A percentile compares a stretch with the other conserved stretches of the same genome.
Conservation (phyloP, 2,888 invertebrate genomes). For the Lymantria monacha region DNA sequence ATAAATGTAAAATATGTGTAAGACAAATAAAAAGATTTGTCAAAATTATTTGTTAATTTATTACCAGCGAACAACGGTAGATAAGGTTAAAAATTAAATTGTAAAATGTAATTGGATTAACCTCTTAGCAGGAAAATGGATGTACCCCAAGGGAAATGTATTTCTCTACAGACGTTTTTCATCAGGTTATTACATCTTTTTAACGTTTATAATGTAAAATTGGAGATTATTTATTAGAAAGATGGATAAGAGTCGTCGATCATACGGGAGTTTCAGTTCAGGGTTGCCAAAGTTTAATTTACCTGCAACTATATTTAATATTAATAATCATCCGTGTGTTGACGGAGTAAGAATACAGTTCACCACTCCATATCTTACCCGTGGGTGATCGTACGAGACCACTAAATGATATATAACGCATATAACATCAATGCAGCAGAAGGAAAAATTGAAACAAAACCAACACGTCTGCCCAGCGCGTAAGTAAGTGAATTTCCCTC, state of each 20-base stretch:
- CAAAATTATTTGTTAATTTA: slow-evolving; percentile 1
- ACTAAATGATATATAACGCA: no score
- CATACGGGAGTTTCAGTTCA: not conserved
- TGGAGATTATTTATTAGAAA: not conserved
- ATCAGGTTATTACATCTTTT: slow-evolving; percentile 2
- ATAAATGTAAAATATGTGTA: no score
- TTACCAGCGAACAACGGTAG: not conserved
- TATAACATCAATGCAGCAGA: no score
- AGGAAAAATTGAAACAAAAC: no score
- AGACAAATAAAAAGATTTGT: no score
- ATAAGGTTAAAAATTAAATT: slow-evolving; percentile 1
- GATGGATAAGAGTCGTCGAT: not conserved
- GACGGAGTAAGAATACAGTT: no score
- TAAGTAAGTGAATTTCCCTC: no score
- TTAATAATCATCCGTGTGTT: no score
- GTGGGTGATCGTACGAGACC: no score
- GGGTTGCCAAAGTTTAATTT: not conserved
- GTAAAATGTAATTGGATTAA: slow-evolving; percentile 5
- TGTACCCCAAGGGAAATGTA: slow-evolving; percentile 4
- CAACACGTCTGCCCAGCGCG: no score
- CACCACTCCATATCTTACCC: no score
- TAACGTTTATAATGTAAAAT: not conserved
- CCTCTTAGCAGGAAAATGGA: slow-evolving; percentile 5
- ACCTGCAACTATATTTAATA: no score
- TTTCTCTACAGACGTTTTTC: slow-evolving; percentile 5